Evolutionary conservation across 2,113 vertebrate genomes (phyloP), one percentile per base, ranked within the genome.

Genomic region (Apus apus): DNA sequence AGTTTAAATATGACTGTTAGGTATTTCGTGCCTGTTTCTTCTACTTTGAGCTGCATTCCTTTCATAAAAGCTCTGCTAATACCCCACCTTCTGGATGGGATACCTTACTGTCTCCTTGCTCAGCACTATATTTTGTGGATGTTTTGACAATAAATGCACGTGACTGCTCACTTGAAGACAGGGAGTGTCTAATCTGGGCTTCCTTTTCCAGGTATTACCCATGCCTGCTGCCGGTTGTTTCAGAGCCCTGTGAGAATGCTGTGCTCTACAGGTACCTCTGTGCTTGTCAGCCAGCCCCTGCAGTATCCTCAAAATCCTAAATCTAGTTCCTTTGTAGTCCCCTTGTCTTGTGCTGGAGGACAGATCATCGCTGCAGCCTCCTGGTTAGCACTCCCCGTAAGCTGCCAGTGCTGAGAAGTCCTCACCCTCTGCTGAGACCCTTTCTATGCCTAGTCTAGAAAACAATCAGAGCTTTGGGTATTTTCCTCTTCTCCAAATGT

Each of bases 121-220:
- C 77, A 15, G 73, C 53, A 0, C 68, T 53, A 0, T 6, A 61
- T 40, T 12, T 58, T 83, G 34, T 20, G 26, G 4, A 0, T 4
- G 66, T 29, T 54, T 72, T 48, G 46, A 43, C 36, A 36, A 1
- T 21, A 27, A 36, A 19, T 6, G 38, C 77, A 15, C 5, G 4
- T 5, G 29, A 26, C 27, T 3, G 32, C 74, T 61, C 8, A 0
- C 3, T 23, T 48, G 26, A 8, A 46, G 85, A 81, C 72, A 83
- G 79, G 7, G 48, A 46, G 7, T 51, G 6, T 86, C 83, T 97
- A 75, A 96, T 14, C 57, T 11, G 46, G 85, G 9, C 93, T 97
- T 97, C 94, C 77, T 97, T 96, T 96, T 97, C 71, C 91, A 97
- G 97, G 93, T 97, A 96, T 95, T 97, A 95, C 78, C 90, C 95